These are phyloP conservation scores for Idaea dimidiata DNA, from an alignment of 2,888 invertebrate species.

Conservation along the genomic window DNA sequence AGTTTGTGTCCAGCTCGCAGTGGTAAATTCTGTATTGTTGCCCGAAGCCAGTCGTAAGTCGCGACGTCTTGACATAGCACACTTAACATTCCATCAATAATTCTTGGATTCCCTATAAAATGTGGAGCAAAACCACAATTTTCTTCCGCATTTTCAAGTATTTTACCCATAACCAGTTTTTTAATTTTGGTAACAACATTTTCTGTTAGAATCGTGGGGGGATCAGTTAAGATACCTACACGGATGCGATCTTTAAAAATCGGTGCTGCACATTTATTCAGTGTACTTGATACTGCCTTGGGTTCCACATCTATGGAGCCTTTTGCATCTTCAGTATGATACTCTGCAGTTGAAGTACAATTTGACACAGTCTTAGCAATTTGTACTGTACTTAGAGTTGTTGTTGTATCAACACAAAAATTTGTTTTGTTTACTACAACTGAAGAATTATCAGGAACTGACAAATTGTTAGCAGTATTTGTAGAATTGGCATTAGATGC, in stretches of 20 bases:
- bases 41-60: background rate
- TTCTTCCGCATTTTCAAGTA: background rate
- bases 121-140: background rate
- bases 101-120: background rate
- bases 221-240: background rate
- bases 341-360: background rate
- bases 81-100: background rate
- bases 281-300: background rate
- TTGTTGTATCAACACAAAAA: background rate
- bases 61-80: background rate
- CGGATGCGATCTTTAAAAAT: background rate
- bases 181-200: background rate
- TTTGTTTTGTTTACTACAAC: background rate
- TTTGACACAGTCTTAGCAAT: background rate
- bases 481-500: background rate
- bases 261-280: background rate
- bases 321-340: background rate
- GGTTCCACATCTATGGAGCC: background rate
- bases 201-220: background rate
- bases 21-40: background rate
- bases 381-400: background rate
- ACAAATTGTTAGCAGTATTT: background rate
- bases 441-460: background rate
- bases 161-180: background rate
- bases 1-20: background rate